Base-by-base conservation (phyloP, 2,113 vertebrate genomes). In the Cynocephalus volans region DNA sequence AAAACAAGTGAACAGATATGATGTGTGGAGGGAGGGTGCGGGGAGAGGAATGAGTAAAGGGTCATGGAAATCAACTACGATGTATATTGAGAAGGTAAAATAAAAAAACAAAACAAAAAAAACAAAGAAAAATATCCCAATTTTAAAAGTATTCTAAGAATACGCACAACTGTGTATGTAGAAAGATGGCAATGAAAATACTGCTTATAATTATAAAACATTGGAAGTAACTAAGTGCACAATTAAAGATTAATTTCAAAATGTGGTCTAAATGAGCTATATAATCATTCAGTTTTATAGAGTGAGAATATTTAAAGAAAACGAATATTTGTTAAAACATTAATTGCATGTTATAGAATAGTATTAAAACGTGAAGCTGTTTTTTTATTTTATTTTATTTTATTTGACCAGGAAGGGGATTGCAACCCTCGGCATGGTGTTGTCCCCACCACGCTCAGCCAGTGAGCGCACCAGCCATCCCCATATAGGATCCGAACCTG, bases 201-300 rank as follows among this genome's bases (percentile, higher is more conserved):
- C 6, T 86, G 5, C 67, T 72, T 85, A 83, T 56, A 77, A 83
- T 92, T 23, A 48, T 75, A 48, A 75, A 76, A 65, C 36, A 82
- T 33, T 54, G 14, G 23, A 50, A 70, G 67, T 76, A 82, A 28
- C 18, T 33, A 82, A 31, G 56, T 58, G n/a, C 7, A 33, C 1
- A 75, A 76, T 72, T 86, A 90, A 90, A 94, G 19, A 48, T 62
- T 92, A 69, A 87, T 93, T 87, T 70, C 10, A 88, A 93, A 93
- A 87, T 95, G 45, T 85, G 45, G 21, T 24, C 36, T 26, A 76
- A 87, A 36, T 87, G 9, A 54, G 33, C 14, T 90, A n/a, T 28
- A 15, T 31, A 64, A 28, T 1, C 41, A 86, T 90, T 75, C 2
- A 45, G 64, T 82, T 80, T 64, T 67, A 54, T 31, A 75, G 28